A percentile compares a stretch with the other conserved stretches of the same genome.
Conservation (phyloP, 2,113 vertebrate species). For the Psittacus erithacus region DNA sequence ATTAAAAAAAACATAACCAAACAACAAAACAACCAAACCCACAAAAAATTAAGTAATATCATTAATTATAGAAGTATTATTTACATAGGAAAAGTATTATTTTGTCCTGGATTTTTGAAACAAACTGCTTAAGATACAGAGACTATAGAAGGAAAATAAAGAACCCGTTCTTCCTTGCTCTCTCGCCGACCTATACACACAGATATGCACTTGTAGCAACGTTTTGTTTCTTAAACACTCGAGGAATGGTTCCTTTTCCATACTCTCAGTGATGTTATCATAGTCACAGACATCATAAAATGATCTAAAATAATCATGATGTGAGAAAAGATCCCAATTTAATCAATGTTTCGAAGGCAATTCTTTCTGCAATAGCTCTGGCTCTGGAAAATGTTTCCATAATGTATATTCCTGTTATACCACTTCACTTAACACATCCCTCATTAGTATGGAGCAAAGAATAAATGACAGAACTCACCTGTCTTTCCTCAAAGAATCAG, state of each 20-base stretch:
- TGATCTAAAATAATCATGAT: fast-evolving
- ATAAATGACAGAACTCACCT: background rate
- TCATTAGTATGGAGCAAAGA: background rate
- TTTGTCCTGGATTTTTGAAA: background rate
- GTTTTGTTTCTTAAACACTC: background rate
- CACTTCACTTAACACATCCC: background rate
- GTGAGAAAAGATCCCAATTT: background rate
- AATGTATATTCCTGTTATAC: no score
- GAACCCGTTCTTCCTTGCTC: background rate
- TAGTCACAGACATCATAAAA: background rate
- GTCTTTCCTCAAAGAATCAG: background rate
- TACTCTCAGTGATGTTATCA: background rate
- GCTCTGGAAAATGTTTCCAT: background rate
- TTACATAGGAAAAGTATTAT: background rate
- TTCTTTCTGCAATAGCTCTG: background rate
- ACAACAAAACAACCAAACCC: background rate
- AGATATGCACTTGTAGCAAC: background rate
- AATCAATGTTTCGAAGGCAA: background rate
- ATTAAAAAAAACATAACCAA: background rate
- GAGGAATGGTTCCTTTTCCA: background rate
- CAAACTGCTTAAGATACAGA: background rate
- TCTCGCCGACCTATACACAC: background rate
- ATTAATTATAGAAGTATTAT: background rate
- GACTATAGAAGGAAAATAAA: fast-evolving
- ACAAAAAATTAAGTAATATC: background rate